Base-by-base conservation (phyloP, 92 coral and sea anemone species). In the Montipora capitata region DNA sequence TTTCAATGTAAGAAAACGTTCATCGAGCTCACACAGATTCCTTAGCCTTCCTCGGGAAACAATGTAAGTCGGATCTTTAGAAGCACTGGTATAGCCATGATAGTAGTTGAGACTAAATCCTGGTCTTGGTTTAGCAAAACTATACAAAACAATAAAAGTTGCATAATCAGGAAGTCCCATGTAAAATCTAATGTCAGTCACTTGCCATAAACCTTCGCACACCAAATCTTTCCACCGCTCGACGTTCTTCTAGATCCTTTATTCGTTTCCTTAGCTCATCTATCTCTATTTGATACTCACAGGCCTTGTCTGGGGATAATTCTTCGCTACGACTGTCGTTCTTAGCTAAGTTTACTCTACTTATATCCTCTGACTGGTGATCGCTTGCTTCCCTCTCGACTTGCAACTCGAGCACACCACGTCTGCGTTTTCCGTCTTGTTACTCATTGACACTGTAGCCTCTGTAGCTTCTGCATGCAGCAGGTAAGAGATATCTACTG, bases 151-250 rank as follows among this genome's bases (percentile, higher is more conserved):
- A 57, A 87, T 14, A 66, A 91, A 91, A 5, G 89, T 77, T 49
- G 59, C 64, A 56, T 78, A 86, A 64, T 83, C 91, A 65, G 89
- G 89, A 3, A 92, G 76, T 44, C 94, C 87, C 1, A 88, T 86
- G 84, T 89, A 89, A 69, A 93, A 80, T 81, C 87, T 81, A 51
- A 93, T 85, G 72, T 85, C 90, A 77, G 75, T 91, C 91, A 17
- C 78, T 49, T 62, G 85, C 65, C 87, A 91, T 67, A 65, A 91
- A 80, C 61, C 76, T 63, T 48, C 84, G 61, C 73, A 64, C 79
- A 17, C 87, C 85, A 82, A 91, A 86, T 56, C 80, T 58, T 80
- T 90, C 90, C 16, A 85, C 76, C 64, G 80, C 94, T 68, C 83
- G 58, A 10, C 61, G 85, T 66, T 78, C 80, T 72, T 91, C 91